Base-by-base conservation (phyloP, 2,797 vertebrate species). In the Propithecus perrieri region DNA sequence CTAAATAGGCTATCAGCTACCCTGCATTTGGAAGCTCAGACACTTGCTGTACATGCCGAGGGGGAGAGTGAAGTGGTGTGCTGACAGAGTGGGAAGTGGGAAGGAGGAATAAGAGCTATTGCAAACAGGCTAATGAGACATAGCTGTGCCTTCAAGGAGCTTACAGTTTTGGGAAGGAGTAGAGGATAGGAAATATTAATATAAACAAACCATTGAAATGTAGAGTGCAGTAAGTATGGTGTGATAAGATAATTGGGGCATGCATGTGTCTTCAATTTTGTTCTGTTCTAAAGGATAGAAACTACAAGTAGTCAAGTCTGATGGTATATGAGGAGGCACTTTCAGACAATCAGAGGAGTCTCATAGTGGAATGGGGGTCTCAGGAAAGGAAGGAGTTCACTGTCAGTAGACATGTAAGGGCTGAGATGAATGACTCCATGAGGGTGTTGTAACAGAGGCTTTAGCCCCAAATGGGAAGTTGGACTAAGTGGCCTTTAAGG, bases 201-300 rank as follows among this genome's bases (percentile, higher is more conserved):
- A 57, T 57, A 57, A 57, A 57, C 9, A 94, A 50, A 78, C 17
- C 5, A 43, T 41, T 57, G 28, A 91, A 61, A 33, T 76, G 75
- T 65, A 87, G 15, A 30, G 2, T 96, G 26, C 75, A n/a, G 0
- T 69, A 85, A 89, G 7, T 85, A 69, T 22, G 61, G 18, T 76
- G 18, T 92, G 46, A 2, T 76, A 85, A 80, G 12, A 0, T 74
- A 83, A 69, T 50, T 74, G 38, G 38, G 46, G 61, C 72, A 46
- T 38, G 17, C 13, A 26, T 35, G n/a, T 59, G 9, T 76, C 67
- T 94, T 84, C 53, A 94, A 57, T 85, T 96, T 43, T 87, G 30
- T 63, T 94, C n/a, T 88, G 18, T 89, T 85, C 12, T 83, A 53
- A 83, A 90, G 61, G 43, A 22, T 89, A 92, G 79, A 89, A 76